Percentiles rank a stretch among this genome's conserved stretches.
phyloP scores from a whole-genome alignment of 2,113 vertebrate genomes.

The Micromys minutus region DNA sequence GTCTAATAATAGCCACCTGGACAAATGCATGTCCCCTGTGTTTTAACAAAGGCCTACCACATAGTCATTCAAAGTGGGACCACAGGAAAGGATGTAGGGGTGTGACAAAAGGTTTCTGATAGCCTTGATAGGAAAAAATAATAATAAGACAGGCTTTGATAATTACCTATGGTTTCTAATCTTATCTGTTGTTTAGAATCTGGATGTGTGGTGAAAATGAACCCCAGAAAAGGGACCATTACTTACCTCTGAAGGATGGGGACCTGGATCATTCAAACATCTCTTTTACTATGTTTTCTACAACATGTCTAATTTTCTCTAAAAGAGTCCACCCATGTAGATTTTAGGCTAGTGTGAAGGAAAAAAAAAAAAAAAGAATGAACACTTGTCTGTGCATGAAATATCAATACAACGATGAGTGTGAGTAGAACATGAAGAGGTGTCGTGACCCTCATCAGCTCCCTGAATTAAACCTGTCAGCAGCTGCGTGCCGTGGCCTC shows the following conservation, averaged over 20 bases:
- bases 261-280: not conserved
- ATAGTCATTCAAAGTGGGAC: not conserved
- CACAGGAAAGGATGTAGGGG: too few relatives aligned
- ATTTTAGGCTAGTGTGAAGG: not conserved
- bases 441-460: fast-evolving
- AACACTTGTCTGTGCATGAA: fast-evolving
- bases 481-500: not conserved
- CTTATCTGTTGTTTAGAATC: not conserved
- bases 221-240: not conserved
- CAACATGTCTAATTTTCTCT: not conserved
- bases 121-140: not conserved
- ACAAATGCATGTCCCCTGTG: not conserved
- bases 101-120: not conserved
- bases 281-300: not conserved
- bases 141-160: not conserved
- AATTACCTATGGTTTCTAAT: not conserved
- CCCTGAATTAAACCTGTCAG: too few relatives aligned
- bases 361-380: not conserved
- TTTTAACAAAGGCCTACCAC: not conserved
- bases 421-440: fast-evolving
- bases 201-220: not conserved
- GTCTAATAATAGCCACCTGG: not conserved
- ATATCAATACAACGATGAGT: too few relatives aligned
- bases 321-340: not conserved
- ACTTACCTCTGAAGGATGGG: not conserved